A percentile compares a stretch with the other conserved stretches of the same genome.
Conservation (phyloP, 2,797 vertebrate species). For the Ibycter americanus region DNA sequence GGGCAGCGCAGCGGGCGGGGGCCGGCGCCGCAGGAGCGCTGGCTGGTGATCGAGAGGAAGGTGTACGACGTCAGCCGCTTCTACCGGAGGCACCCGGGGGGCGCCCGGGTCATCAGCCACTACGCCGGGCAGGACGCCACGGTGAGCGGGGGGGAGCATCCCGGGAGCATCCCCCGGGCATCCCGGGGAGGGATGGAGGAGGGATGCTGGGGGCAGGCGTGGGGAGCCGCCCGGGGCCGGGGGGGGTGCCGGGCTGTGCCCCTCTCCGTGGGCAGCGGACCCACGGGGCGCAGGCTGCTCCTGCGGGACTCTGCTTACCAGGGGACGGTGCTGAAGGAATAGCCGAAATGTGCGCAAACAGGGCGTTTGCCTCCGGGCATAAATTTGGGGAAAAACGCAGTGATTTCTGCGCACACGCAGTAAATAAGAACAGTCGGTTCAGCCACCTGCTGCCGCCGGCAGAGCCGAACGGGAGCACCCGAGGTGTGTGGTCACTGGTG, state of each 20-base stretch:
- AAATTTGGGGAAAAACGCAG: no score
- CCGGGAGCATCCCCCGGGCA: not conserved
- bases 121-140: conserved; percentile 91
- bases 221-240: no score
- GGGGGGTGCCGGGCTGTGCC: no score
- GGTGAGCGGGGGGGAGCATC: conserved; percentile 73
- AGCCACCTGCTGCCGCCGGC: not conserved
- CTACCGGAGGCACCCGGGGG: conserved; percentile 83
- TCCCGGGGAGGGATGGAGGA: not conserved
- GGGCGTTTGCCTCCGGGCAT: no score
- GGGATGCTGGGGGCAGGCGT: not conserved
- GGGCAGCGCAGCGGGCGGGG: conserved; percentile 72
- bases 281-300: no score
- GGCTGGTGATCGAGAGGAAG: conserved; percentile 89
- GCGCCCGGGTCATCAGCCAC: conserved; percentile 82
- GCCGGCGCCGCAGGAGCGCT: conserved; percentile 81
- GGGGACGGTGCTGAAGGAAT: not conserved
- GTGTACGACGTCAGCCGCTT: conserved; percentile 88
- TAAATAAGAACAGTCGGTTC: not conserved
- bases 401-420: rapidly evolving
- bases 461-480: not conserved
- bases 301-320: no score
- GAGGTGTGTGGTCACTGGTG: not conserved
- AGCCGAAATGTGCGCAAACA: not conserved
- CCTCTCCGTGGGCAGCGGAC: no score